Conservation (phyloP, 2,888 invertebrate species). For the Leptura quadrifasciata region DNA sequence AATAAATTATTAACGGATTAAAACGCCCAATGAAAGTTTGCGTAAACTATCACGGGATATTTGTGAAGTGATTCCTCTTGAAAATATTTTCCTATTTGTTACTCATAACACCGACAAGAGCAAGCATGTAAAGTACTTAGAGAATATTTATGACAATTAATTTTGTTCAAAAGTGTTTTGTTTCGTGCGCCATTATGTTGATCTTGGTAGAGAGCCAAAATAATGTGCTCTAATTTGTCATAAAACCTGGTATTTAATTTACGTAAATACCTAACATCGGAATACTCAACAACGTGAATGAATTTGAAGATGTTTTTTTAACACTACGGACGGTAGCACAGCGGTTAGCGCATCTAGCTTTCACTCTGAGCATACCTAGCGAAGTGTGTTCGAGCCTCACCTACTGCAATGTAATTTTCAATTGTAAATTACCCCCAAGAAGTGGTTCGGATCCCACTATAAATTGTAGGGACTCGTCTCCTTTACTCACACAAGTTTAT, state of each 20-base stretch:
- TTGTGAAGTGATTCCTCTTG: neutral
- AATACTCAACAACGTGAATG: neutral
- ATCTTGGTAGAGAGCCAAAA: neutral
- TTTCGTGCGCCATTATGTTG: neutral
- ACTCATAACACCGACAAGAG: neutral
- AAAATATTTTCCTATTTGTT: neutral
- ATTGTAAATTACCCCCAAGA: too few species aligned
- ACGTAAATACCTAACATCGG: neutral
- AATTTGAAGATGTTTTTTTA: neutral
- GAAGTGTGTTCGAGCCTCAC: too few species aligned
- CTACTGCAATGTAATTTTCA: too few species aligned
- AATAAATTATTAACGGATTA: neutral
- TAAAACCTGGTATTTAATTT: neutral
- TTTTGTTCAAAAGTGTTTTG: conserved; percentile 7
- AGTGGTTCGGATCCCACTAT: too few species aligned
- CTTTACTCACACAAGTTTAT: too few species aligned
- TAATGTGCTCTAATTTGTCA: neutral
- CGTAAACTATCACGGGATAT: neutral
- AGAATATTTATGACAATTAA: conserved; percentile 7
- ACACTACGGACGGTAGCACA: too few species aligned
- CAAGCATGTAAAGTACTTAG: neutral
- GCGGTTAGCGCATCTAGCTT: too few species aligned
- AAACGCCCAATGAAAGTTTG: neutral
- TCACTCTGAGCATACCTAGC: too few species aligned
- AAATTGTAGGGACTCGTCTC: too few species aligned